These are phyloP conservation scores for Laodelphax striatellus DNA, from an alignment of 1,140 invertebrate species.

Conservation along the genomic window DNA sequence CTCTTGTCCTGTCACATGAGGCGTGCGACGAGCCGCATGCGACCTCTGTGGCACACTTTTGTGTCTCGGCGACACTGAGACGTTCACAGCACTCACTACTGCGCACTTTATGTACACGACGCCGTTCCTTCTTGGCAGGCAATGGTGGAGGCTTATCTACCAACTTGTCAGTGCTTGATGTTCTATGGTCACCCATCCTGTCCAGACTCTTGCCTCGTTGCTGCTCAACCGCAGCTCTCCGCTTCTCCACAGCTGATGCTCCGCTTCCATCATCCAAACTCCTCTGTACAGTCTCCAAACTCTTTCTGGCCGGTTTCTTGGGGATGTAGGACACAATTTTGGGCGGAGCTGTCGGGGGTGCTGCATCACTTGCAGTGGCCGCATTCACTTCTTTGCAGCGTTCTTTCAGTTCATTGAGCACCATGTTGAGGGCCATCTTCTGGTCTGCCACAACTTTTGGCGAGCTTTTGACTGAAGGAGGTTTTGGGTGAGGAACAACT, in stretches of 20 bases:
- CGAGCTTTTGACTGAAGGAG: neutral
- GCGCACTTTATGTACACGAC: neutral
- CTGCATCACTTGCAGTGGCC: slow-evolving; percentile 7
- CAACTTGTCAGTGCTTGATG: too few species aligned
- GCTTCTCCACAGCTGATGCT: too few species aligned
- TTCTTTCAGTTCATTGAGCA: neutral
- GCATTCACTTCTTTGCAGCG: slow-evolving; percentile 17
- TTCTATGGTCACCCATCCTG: too few species aligned
- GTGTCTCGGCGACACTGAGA: too few species aligned
- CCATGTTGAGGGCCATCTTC: neutral
- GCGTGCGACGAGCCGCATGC: too few species aligned
- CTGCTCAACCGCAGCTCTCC: too few species aligned
- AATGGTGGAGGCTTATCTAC: neutral
- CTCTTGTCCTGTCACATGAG: too few species aligned
- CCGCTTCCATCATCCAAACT: too few species aligned
- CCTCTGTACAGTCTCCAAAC: neutral
- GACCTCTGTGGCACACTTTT: too few species aligned
- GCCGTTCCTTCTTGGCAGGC: neutral
- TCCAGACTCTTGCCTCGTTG: too few species aligned
- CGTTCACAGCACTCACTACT: too few species aligned
- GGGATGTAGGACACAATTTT: slow-evolving; percentile 20
- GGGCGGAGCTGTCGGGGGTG: slow-evolving; percentile 11
- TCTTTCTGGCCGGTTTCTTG: slow-evolving; percentile 11
- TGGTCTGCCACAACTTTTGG: slow-evolving; percentile 1
- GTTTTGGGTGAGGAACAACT: neutral